Evolutionary conservation across 2,797 vertebrate species (phyloP), one percentile per base, ranked within the genome.

Genomic region (Danio choprae): DNA sequence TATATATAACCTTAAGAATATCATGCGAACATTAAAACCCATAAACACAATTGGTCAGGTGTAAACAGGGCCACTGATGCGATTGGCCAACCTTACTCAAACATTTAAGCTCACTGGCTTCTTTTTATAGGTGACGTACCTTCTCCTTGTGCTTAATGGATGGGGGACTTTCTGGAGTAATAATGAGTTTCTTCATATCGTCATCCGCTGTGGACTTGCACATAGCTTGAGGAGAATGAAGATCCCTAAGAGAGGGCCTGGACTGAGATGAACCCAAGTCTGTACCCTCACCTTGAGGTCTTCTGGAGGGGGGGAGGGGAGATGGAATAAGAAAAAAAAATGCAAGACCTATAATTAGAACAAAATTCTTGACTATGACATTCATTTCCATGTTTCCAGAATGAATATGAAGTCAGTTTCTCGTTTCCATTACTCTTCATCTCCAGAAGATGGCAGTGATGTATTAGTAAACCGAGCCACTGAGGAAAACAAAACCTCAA

Each of bases 131-230:
- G 18, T 60, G 15, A 60, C 46, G 67, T 95, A 98, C 93, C 96
- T 96, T 95, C 79, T 94, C 93, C 9, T 86, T 95, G 81, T 95
- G 93, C 46, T 91, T 93, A 56, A 92, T 92, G 0, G 91, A 85
- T 12, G 93, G 92, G 79, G 94, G 92, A 64, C 92, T 95, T 74
- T 96, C 94, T 51, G 94, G 88, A 68, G 92, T 91, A 5, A 95
- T 91, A 5, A 95, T 94, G 77, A 95, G 77, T 80, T 95, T 96
- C 93, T 97, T 98, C 79, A 95, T 87, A 20, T 98, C 96, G 80
- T 98, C 97, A 86, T 99, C 97, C 0, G 97, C 92, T 0, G 95
- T 96, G 74, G 97, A 95, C 86, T 97, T 97, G 72, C 95, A 93
- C 3, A 95, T 87, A 36, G 92, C 90, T 88, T 98, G 97, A 0